Base-by-base conservation (phyloP, 2,888 invertebrate genomes). In the Anthophora plumipes region DNA sequence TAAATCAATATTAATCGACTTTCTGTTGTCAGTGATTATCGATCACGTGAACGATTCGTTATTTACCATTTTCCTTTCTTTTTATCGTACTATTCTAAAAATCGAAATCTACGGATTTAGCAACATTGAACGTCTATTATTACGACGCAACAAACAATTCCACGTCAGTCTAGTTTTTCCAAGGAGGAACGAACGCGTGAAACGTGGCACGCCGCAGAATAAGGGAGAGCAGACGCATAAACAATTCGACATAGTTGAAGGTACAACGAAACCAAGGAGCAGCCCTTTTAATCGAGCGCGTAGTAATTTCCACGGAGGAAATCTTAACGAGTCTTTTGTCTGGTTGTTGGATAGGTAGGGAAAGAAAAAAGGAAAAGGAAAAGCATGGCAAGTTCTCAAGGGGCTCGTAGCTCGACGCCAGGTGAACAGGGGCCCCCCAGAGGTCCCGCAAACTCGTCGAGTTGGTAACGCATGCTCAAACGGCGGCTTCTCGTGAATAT, bases 401-500 rank as follows among this genome's bases (percentile, higher is more conserved):
- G 41, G 79, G 60, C 61, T 61, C 52, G 52, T 63, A 72, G 57
- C 57, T 52, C 46, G 57, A 67, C 63, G 60, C 67, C 55, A 71
- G 57, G 55, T 54, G 69, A 82, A 72, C 61, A 25, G 31, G 22
- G 50, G 41, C 20, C 20, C 22, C 77, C 20, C 57, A 52, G 31
- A 25, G 83, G 64, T 78, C 86, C 71, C 70, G 82, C 68, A 63
- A n/a, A 67, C 70, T 75, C 75, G 76, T 63, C 76, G 82, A 54
- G 70, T 66, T 68, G 73, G 80, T 77, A 84, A 86, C 85, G 80
- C 70, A 78, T 80, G 85, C 64, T 85, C 78, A 83, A 86, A 86
- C 82, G 77, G 69, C 64, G 61, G 76, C 63, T 77, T 70, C 87
- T 81, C 85, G 76, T 88, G 88, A 88, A 88, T 88, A 88, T 88